Conservation (phyloP, 1,140 invertebrate species). For the Dinoponera quadriceps region DNA sequence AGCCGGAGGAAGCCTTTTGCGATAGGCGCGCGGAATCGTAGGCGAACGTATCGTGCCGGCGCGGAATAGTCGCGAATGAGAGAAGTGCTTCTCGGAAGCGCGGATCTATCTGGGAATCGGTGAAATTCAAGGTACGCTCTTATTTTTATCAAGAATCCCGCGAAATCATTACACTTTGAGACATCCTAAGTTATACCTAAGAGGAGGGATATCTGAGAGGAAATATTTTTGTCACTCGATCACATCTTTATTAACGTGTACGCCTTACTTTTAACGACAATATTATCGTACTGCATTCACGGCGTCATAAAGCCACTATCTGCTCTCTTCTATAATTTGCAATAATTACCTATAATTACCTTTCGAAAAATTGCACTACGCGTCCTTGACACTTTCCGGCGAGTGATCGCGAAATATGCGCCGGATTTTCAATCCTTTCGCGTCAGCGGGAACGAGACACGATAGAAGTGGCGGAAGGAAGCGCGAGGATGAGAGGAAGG, state of each 20-base stretch:
- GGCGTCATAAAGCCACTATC: no score
- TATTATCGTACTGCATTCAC: no score
- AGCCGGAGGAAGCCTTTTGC: neutral
- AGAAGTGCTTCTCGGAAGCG: neutral
- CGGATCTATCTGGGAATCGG: neutral
- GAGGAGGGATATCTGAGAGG: no score
- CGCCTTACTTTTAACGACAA: no score
- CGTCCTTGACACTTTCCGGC: neutral
- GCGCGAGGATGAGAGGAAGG: slow-evolving; percentile 5
- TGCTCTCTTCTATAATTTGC: no score
- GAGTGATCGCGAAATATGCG: slow-evolving; percentile 57
- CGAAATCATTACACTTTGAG: slow-evolving; percentile 25
- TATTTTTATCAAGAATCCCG: neutral
- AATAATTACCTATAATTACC: neutral
- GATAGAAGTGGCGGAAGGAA: slow-evolving; percentile 54
- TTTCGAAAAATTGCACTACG: neutral
- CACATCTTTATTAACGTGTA: no score
- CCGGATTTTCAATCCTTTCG: slow-evolving; percentile 46
- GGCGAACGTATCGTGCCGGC: slow-evolving; percentile 1
- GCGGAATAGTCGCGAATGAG: neutral
- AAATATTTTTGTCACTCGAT: no score
- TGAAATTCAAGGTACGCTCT: neutral
- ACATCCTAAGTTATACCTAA: neutral
- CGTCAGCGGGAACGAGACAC: slow-evolving; percentile 28
- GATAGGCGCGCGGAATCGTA: slow-evolving; percentile 12